Base-by-base conservation (phyloP, 2,797 vertebrate species). In the Acipenser oxyrinchus region DNA sequence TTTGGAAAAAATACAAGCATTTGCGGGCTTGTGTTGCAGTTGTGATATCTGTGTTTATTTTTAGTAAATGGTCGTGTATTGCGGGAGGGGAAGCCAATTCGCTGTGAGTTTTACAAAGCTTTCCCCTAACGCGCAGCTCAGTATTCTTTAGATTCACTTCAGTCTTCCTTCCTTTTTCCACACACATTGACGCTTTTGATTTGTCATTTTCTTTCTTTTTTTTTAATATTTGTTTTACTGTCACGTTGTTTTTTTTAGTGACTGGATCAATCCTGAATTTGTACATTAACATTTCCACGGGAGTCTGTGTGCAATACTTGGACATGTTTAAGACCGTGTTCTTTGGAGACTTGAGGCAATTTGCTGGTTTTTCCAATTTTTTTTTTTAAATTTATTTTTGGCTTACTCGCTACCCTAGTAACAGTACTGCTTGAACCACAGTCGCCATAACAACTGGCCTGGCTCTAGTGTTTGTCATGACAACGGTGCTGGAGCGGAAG, bases 361-460 rank as follows among this genome's bases (percentile, higher is more conserved):
- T 74, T 63, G 49, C 61, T 65, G 8, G 63, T 64, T 62, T 73
- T 71, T 74, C 67, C 64, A 71, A 68, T 69, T 61, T 18, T 67
- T 64, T 51, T 49, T 69, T 73, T 60, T 23, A n/a, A n/a, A n/a
- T n/a, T n/a, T n/a, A n/a, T 65, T 59, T 76, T 49, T 51, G 63
- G 23, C 72, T 72, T 64, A 68, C 75, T 69, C 59, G 62, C 79
- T 88, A 83, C 85, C 83, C 78, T 64, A 60, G 59, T 71, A 65
- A 66, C 71, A 76, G 69, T 69, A 79, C 78, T 76, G 77, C 84
- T 74, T 64, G 67, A 73, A 73, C 72, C 70, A 79, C 71, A 73
- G 66, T 69, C 75, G 74, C 76, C 72, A 75, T 71, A 64, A 75
- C 79, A 73, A 73, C 72, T 74, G 66, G 63, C 67, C 67, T 57